These are phyloP conservation scores for Gambusia affinis DNA, from an alignment of 2,113 vertebrate genomes.

Conservation along the genomic window DNA sequence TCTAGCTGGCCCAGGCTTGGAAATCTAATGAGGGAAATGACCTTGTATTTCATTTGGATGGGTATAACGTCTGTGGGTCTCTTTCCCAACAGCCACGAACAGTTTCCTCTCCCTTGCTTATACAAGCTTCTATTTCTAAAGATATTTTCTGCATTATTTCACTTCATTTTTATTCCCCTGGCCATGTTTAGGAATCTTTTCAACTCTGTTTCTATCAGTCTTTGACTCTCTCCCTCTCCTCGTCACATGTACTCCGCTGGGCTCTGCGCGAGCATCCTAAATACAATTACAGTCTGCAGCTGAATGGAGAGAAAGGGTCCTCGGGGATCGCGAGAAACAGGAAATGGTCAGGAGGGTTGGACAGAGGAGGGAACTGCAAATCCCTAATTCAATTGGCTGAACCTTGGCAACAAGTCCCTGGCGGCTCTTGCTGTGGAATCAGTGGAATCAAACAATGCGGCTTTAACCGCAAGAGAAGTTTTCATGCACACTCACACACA, in stretches of 20 bases:
- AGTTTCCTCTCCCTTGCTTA: background rate
- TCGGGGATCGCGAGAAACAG: slow-evolving; percentile 69
- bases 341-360: slow-evolving; percentile 79
- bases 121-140: slow-evolving; percentile 40
- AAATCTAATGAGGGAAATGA: slow-evolving; percentile 65
- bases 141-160: slow-evolving; percentile 18
- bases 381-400: slow-evolving; percentile 80
- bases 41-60: slow-evolving; percentile 63
- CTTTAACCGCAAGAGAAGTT: slow-evolving; percentile 69
- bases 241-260: slow-evolving; percentile 56
- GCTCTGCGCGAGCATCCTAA: slow-evolving; percentile 70
- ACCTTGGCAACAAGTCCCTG: slow-evolving; percentile 76
- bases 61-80: slow-evolving; percentile 36
- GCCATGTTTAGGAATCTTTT: slow-evolving; percentile 46
- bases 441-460: slow-evolving; percentile 76
- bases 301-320: slow-evolving; percentile 72
- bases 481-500: slow-evolving; percentile 27
- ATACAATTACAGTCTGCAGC: slow-evolving; percentile 77
- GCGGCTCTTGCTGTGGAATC: slow-evolving; percentile 76
- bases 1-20: slow-evolving; percentile 38
- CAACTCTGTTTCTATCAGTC: slow-evolving; percentile 27
- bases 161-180: slow-evolving; percentile 20
- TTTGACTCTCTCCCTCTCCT: slow-evolving; percentile 46
- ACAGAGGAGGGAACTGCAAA: slow-evolving; percentile 75
- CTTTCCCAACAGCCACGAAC: background rate